Conservation (phyloP, 2,888 invertebrate genomes). For the Marasmarcha lunaedactyla region DNA sequence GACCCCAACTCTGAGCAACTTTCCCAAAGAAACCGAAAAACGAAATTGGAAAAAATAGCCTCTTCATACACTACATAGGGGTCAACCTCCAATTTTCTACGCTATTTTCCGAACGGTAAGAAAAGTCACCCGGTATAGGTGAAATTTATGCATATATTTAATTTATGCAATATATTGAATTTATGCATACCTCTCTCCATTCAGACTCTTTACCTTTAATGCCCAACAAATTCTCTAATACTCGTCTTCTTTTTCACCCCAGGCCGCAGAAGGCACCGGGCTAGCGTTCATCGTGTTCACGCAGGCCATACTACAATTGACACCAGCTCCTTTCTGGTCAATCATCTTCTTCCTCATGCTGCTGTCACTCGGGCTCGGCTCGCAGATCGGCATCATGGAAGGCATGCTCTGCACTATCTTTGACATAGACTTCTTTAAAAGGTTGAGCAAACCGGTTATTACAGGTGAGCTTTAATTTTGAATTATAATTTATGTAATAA, state of each 20-base stretch:
- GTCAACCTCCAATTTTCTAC: too few relatives aligned
- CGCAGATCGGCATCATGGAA: constrained; percentile 96
- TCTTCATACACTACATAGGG: too few relatives aligned
- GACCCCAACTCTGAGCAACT: too few relatives aligned
- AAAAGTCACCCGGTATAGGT: too few relatives aligned
- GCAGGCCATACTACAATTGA: constrained; percentile 93
- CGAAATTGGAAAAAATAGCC: too few relatives aligned
- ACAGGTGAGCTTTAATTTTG: constrained; percentile 72
- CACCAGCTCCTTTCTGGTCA: constrained; percentile 95
- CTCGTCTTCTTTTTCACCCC: constrained; percentile 24
- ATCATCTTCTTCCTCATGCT: constrained; percentile 97
- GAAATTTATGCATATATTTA: too few relatives aligned
- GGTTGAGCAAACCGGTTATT: constrained; percentile 88
- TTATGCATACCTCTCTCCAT: too few relatives aligned
- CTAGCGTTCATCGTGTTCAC: constrained; percentile 98
- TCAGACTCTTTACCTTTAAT: too few relatives aligned
- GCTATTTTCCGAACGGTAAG: too few relatives aligned
- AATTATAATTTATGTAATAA: constrained; percentile 1
- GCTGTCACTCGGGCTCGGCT: constrained; percentile 91
- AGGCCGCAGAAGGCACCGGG: constrained; percentile 97
- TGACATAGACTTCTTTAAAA: constrained; percentile 91
- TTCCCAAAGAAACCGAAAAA: too few relatives aligned
- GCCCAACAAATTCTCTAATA: too few relatives aligned
- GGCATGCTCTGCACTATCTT: constrained; percentile 96
- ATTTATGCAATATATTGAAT: too few relatives aligned